Conservation (phyloP, 1,140 invertebrate genomes). For the Oscheius sp. region DNA sequence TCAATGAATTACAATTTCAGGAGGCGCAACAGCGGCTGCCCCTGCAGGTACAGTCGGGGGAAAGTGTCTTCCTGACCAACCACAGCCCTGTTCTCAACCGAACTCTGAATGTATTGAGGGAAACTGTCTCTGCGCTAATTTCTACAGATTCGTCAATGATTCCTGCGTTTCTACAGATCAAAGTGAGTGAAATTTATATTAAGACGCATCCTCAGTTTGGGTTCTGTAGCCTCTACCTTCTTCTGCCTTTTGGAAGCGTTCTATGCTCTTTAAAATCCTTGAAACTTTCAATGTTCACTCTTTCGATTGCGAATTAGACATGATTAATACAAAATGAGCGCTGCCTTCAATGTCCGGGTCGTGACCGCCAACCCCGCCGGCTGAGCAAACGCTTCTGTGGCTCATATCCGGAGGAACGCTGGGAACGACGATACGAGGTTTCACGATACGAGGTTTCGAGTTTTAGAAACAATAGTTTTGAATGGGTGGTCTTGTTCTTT, state of each 20-base stretch:
- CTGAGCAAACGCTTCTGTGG: neutral
- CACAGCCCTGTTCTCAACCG: neutral
- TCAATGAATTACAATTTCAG: no score
- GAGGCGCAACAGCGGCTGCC: neutral
- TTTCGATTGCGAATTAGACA: neutral
- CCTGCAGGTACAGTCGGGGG: slow-evolving; percentile 15
- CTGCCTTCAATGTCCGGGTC: neutral
- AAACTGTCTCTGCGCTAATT: slow-evolving; percentile 35
- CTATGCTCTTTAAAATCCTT: neutral
- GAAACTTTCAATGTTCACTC: neutral
- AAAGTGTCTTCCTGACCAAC: slow-evolving; percentile 15
- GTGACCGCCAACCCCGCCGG: neutral
- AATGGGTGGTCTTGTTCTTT: no score
- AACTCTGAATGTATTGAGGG: slow-evolving; percentile 34
- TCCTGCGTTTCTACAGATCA: slow-evolving; percentile 24
- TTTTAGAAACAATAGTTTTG: no score
- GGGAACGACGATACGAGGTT: neutral
- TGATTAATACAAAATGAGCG: neutral
- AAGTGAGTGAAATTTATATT: slow-evolving; percentile 15
- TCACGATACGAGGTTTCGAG: neutral
- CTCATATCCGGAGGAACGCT: neutral
- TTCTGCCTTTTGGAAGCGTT: neutral
- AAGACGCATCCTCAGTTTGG: neutral
- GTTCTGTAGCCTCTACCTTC: neutral
- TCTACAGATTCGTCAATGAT: slow-evolving; percentile 24